Conservation (phyloP, 2,888 invertebrate species). For the Azorinus chamasolen region DNA sequence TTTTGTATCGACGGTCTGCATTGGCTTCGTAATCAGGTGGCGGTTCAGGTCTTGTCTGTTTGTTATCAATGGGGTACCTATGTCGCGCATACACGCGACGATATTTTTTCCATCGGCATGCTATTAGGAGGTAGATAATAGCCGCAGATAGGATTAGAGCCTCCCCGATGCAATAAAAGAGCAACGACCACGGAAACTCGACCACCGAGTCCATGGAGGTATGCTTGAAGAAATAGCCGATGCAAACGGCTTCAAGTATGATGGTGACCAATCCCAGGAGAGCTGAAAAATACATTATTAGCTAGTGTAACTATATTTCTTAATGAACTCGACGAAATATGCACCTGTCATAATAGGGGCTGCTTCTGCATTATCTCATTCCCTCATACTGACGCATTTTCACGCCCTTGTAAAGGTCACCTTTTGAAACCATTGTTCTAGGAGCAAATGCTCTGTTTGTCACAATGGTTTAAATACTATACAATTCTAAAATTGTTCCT, state of each 20-base stretch:
- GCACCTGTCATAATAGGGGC: no score
- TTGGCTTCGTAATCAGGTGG: conserved; percentile 35
- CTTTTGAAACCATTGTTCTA: no score
- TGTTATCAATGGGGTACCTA: conserved; percentile 16
- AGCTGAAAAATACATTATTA: conserved; percentile 48
- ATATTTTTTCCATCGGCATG: conserved; percentile 32
- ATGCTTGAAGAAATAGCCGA: conserved; percentile 34
- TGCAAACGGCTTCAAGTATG: conserved; percentile 24
- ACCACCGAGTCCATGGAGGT: conserved; percentile 39
- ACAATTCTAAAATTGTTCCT: no score
- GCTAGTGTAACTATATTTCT: no score
- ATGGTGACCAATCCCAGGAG: conserved; percentile 41
- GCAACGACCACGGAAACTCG: conserved; percentile 58
- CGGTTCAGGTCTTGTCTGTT: conserved; percentile 22
- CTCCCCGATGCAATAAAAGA: conserved; percentile 39
- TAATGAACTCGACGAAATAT: no score
- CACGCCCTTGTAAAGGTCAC: no score
- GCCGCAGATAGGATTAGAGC: conserved; percentile 33
- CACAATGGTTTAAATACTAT: no score
- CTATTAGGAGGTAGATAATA: conserved; percentile 32
- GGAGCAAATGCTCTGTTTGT: no score
- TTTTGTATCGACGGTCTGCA: conserved; percentile 15
- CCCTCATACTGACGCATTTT: no score
- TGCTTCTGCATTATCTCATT: no score
- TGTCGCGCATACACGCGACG: conserved; percentile 38